A percentile compares a stretch with the other conserved stretches of the same genome.
Evolutionary conservation across 1,140 invertebrate genomes (phyloP).

Genomic region (Neomicropteryx cornuta): DNA sequence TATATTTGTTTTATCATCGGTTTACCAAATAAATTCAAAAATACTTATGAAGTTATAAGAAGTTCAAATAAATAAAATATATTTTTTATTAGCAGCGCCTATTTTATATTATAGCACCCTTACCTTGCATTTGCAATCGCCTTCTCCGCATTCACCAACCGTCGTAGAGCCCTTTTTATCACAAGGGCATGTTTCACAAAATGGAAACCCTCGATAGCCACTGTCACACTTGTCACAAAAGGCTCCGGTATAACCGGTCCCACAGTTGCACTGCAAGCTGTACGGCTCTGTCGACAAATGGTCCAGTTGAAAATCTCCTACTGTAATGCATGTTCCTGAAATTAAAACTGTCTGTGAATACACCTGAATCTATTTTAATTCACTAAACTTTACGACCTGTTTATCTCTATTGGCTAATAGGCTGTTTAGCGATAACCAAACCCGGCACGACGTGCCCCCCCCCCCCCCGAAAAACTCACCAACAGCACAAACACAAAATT

Average conservation of each 20-base stretch:
- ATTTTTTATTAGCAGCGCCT: slow-evolving; percentile 1
- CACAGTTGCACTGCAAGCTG: slow-evolving; percentile 63
- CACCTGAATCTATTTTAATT: background rate
- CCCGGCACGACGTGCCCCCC: too few relatives aligned
- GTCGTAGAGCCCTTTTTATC: slow-evolving; percentile 58
- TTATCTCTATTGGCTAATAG: too few relatives aligned
- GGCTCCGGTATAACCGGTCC: slow-evolving; percentile 66
- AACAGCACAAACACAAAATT: too few relatives aligned
- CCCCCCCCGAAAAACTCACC: too few relatives aligned
- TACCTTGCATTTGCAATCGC: slow-evolving; percentile 76
- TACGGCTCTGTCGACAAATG: slow-evolving; percentile 47
- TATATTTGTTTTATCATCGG: too few relatives aligned
- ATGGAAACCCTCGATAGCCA: slow-evolving; percentile 68
- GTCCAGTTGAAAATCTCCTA: slow-evolving; percentile 13
- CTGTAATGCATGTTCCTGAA: slow-evolving; percentile 31
- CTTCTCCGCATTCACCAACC: slow-evolving; percentile 61
- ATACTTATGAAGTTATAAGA: too few relatives aligned
- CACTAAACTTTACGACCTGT: too few relatives aligned
- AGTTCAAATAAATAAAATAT: slow-evolving; percentile 1
- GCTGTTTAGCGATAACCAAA: too few relatives aligned
- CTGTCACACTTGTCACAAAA: slow-evolving; percentile 76
- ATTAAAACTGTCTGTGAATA: slow-evolving; percentile 8
- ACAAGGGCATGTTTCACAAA: slow-evolving; percentile 74
- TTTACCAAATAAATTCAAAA: too few relatives aligned
- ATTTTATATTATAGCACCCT: slow-evolving; percentile 15